These are phyloP conservation scores for Zosterops lateralis DNA, from an alignment of 2,113 vertebrate genomes.

Conservation along the genomic window DNA sequence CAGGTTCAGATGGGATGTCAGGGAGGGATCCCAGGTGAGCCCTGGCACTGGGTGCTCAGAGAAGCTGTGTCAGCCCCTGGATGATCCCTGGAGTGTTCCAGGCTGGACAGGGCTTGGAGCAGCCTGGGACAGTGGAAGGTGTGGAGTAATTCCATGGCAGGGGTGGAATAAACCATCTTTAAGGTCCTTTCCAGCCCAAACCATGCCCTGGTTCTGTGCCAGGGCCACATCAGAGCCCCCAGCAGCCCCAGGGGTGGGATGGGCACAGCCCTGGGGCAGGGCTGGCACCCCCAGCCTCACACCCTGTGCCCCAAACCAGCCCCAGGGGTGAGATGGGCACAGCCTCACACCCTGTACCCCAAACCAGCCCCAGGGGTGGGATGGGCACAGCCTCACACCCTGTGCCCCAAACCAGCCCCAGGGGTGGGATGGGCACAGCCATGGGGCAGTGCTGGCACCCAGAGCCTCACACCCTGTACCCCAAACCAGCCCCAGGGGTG, in stretches of 20 bases:
- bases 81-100: neutral
- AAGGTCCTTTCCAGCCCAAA: neutral
- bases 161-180: neutral
- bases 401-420: neutral
- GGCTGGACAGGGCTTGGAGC: neutral
- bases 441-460: too few relatives aligned
- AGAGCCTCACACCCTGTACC: too few relatives aligned
- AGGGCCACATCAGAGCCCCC: neutral
- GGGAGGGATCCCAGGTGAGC: neutral
- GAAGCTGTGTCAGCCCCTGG: neutral
- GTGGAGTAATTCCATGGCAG: neutral
- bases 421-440: neutral
- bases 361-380: too few relatives aligned
- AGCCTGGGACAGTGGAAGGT: neutral
- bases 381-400: neutral
- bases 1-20: fast-evolving
- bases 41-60: neutral
- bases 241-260: neutral
- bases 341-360: too few relatives aligned
- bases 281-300: too few relatives aligned
- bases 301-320: neutral
- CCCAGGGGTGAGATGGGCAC: neutral
- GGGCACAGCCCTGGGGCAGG: neutral
- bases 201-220: neutral
- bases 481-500: too few relatives aligned